phyloP scores from a whole-genome alignment of 2,888 invertebrate species.

The Pocota personata region DNA sequence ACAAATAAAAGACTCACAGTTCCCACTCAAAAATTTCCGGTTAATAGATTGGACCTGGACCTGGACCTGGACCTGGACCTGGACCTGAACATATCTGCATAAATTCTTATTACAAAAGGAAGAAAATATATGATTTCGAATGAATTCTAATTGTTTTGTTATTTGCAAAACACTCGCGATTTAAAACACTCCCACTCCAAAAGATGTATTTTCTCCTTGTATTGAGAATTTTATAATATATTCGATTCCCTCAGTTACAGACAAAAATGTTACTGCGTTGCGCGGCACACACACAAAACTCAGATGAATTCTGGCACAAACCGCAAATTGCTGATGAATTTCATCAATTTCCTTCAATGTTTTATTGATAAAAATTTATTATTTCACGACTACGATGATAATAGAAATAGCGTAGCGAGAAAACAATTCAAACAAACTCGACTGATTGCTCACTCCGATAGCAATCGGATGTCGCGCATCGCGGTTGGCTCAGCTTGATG shows the following conservation, averaged over 20 bases:
- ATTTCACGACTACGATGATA: slow-evolving; percentile 6
- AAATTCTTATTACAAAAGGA: neutral
- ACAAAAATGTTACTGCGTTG: neutral
- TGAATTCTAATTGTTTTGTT: neutral
- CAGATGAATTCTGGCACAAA: neutral
- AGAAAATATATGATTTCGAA: neutral
- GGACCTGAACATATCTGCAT: too few relatives aligned
- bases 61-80: neutral
- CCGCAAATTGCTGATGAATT: neutral
- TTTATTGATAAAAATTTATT: slow-evolving; percentile 34
- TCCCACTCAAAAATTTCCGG: slow-evolving; percentile 44
- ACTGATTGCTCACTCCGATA: slow-evolving; percentile 37
- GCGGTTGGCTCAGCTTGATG: slow-evolving; percentile 26
- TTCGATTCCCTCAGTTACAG: neutral
- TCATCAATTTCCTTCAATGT: neutral
- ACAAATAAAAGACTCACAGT: slow-evolving; percentile 17
- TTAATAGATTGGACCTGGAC: slow-evolving; percentile 4
- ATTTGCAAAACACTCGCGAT: neutral
- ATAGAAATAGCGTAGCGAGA: slow-evolving; percentile 25
- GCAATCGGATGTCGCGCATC: slow-evolving; percentile 34
- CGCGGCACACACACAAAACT: slow-evolving; percentile 1
- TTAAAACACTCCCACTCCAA: neutral
- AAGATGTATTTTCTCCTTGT: neutral
- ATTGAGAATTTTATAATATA: neutral
- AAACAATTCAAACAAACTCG: slow-evolving; percentile 37